These are phyloP conservation scores for Pseudocheirus occidentalis DNA, from an alignment of 2,797 vertebrate genomes.

Conservation along the genomic window DNA sequence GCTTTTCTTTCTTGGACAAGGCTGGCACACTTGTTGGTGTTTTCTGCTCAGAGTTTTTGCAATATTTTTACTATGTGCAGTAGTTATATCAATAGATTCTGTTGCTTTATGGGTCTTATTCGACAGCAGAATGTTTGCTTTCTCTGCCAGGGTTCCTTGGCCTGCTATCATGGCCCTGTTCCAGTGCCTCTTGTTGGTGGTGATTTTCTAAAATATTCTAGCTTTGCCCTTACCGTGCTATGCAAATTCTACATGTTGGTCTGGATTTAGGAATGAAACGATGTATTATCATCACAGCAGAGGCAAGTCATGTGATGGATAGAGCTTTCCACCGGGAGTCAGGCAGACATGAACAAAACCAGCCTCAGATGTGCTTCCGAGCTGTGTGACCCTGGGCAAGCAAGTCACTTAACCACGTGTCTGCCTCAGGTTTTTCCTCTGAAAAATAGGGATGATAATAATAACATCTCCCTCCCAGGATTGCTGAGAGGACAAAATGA, in stretches of 20 bases:
- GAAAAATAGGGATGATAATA: neutral
- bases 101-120: neutral
- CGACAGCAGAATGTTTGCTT: neutral
- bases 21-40: neutral
- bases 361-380: neutral
- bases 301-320: neutral
- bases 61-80: conserved; percentile 10
- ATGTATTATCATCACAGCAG: neutral
- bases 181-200: neutral
- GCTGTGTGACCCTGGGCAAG: neutral
- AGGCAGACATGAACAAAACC: neutral
- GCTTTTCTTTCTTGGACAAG: conserved; percentile 25
- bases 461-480: neutral
- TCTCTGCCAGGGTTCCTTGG: conserved; percentile 39
- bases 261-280: neutral
- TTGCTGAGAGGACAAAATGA: neutral
- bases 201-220: conserved; percentile 32
- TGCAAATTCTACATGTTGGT: conserved; percentile 27
- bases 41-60: conserved; percentile 13
- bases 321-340: neutral
- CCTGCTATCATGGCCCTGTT: neutral
- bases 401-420: neutral
- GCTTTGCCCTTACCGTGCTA: neutral
- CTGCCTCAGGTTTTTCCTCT: neutral
- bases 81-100: neutral